Base-by-base conservation (phyloP, 2,888 invertebrate species). In the Pseudoips prasinana region DNA sequence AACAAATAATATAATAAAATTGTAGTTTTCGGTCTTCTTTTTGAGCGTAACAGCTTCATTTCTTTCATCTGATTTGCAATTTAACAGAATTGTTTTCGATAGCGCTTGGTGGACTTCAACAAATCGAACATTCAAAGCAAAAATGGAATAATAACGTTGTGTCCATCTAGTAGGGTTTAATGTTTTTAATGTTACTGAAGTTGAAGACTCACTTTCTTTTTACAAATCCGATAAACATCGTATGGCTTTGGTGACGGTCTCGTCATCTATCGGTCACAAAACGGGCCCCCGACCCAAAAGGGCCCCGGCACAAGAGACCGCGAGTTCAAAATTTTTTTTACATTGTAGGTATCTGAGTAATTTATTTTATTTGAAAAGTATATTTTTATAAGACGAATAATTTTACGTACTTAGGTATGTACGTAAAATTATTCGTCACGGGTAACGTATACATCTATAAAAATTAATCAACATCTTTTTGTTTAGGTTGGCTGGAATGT, bases 1-100 rank as follows among this genome's bases (percentile, higher is more conserved):
- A 42, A 42, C 42, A 18, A 49, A 33, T 29, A 46, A 43, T 35
- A 46, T 38, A 33, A 39, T 37, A 44, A 48, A 46, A 31, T 45
- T 33, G 40, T 42, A 46, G 40, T 40, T 45, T 39, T 50, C 46
- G 22, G 41, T 34, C 43, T 44, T 42, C 40, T 44, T 50, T 24
- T 46, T 46, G 29, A 51, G 42, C 36, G 32, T 45, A 30, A 43
- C 24, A 45, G 45, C 43, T 47, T 47, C 43, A 50, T 42, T 46
- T 42, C 34, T 51, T 33, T 42, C 36, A 46, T 45, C 38, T 46
- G 41, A 31, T 50, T 50, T 50, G 33, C 27, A 39, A 46, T 33
- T 46, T 38, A 48, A 44, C 32, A 41, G 36, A 44, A 48, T 44
- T 36, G 39, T 44, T 48, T 44, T 48, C 29, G 32, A 41, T 20